phyloP scores from a whole-genome alignment of 2,797 vertebrate species.

The Nyctibius grandis region DNA sequence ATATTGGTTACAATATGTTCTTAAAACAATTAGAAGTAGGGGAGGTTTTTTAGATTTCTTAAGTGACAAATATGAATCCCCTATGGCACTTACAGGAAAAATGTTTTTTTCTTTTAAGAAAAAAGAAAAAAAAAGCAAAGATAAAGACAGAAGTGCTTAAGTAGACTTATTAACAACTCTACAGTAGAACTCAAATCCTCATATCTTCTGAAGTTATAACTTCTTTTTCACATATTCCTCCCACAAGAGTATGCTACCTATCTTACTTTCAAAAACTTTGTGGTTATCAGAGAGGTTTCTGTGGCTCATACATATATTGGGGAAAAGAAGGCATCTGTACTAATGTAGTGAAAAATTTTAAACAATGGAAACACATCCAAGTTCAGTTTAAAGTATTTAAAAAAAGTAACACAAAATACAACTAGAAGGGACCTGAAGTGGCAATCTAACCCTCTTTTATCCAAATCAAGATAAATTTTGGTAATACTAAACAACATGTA shows the following conservation, averaged over 20 bases:
- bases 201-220: neutral
- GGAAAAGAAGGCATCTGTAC: neutral
- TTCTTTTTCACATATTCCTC: neutral
- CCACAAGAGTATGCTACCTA: neutral
- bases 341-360: neutral
- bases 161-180: neutral
- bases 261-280: neutral
- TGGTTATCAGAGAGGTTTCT: neutral
- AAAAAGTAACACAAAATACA: neutral
- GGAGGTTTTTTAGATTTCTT: neutral
- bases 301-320: too few relatives aligned
- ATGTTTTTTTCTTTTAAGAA: neutral
- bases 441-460: neutral
- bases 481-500: neutral
- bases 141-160: neutral
- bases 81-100: neutral
- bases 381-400: neutral
- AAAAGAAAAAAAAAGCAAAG: neutral
- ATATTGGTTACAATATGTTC: neutral
- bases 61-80: neutral
- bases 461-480: neutral
- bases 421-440: neutral
- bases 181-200: neutral
- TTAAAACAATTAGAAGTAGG: neutral
- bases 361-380: neutral